phyloP scores from a whole-genome alignment of 2,888 invertebrate species.

The Lasioglossum marginatum region DNA sequence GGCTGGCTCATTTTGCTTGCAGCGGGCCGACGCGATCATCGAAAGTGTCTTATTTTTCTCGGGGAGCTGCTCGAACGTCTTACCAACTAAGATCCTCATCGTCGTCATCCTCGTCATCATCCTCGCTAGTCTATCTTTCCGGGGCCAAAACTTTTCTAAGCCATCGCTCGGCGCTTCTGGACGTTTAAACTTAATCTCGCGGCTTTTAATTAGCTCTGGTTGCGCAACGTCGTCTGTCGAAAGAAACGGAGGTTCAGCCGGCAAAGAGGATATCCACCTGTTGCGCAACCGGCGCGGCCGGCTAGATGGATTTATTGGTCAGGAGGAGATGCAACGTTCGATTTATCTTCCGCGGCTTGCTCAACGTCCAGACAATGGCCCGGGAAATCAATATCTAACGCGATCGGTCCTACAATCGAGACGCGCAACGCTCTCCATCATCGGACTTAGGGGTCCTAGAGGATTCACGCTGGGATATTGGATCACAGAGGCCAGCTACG shows the following conservation, averaged over 20 bases:
- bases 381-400: conserved; percentile 62
- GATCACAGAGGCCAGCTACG: too few relatives aligned
- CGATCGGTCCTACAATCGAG: conserved; percentile 35
- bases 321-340: conserved; percentile 58
- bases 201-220: conserved; percentile 48
- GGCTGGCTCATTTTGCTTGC: conserved; percentile 70
- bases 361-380: conserved; percentile 56
- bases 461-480: too few relatives aligned
- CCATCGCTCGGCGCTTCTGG: neutral
- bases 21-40: conserved; percentile 70
- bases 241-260: conserved; percentile 53
- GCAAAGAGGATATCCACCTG: conserved; percentile 67
- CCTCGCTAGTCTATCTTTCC: neutral
- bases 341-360: conserved; percentile 63
- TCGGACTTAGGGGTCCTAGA: too few relatives aligned
- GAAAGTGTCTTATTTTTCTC: conserved; percentile 81
- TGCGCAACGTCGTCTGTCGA: conserved; percentile 53
- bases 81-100: neutral
- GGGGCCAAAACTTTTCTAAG: neutral
- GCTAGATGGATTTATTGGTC: conserved; percentile 61
- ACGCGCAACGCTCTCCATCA: neutral
- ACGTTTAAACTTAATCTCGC: neutral
- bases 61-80: conserved; percentile 40
- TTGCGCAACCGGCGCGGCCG: conserved; percentile 55
- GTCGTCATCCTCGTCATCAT: neutral